Evolutionary conservation across 2,888 invertebrate genomes (phyloP), one percentile per base, ranked within the genome.

Genomic region (Criorhina ranunculi): DNA sequence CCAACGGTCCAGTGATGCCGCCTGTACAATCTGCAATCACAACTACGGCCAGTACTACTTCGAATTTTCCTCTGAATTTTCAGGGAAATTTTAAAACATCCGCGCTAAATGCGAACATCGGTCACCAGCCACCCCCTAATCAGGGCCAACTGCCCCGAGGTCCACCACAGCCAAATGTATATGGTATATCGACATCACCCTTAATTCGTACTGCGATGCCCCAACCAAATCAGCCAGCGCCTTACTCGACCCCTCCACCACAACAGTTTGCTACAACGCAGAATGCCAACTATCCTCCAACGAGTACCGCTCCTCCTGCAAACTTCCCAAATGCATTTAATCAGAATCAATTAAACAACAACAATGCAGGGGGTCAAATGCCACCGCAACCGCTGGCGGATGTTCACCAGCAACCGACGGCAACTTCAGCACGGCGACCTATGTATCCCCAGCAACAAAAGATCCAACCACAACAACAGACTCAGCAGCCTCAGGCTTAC

Each of bases 311-410:
- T 9, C 53, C 72, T n/a, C 59, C 40, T 29, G 29, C 69, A n/a
- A 24, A 40, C 33, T 37, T 73, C 11, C 70, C 86, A 19, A 80
- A 67, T 19, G 70, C 83, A 12, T 59, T 85, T 12, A 88, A 86
- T 33, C 89, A 88, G 73, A 88, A 88, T 86, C 87, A 88, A 70
- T 66, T 88, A 15, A 89, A 89, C 60, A 88, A 89, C 60, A 88
- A 89, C 55, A 57, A 46, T 42, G 15, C 55, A 62, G 12, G 29
- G 11, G 24, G 19, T 44, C 86, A 86, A 53, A 72, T 78, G 44
- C 83, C 69, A 15, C 87, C 82, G 62, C 72, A 46, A 51, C 31
- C 31, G 7, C 1, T 60, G 31, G 35, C 75, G 9, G 72, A 77
- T 12, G 51, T 57, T 19, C 66, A 69, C 7, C 67, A 62, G 15